Conservation (phyloP, 2,797 vertebrate genomes). For the Chelmon rostratus region DNA sequence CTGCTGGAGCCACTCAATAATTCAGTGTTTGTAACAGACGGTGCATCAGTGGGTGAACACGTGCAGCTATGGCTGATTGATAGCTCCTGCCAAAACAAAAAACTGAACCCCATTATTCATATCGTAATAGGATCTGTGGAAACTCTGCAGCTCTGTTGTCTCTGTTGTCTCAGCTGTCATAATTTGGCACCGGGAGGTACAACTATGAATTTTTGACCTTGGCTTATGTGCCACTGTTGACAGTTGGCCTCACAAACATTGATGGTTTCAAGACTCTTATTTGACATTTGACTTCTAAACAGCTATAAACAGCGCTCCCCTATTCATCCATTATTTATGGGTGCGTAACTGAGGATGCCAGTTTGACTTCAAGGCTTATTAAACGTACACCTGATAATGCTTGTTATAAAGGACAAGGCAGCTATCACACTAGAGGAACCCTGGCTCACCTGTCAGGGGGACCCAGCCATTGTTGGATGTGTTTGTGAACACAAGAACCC, state of each 20-base stretch:
- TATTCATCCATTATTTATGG: slow-evolving; percentile 79
- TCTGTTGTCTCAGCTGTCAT: slow-evolving; percentile 61
- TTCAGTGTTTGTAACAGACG: slow-evolving; percentile 90
- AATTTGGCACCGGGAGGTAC: slow-evolving; percentile 52
- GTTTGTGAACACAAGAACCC: slow-evolving; percentile 50
- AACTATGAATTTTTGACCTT: slow-evolving; percentile 50
- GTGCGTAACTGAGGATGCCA: slow-evolving; percentile 76
- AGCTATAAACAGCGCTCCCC: slow-evolving; percentile 56
- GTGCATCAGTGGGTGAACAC: slow-evolving; percentile 81
- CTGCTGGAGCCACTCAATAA: slow-evolving; percentile 83
- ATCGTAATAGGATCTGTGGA: slow-evolving; percentile 80
- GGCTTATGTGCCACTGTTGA: slow-evolving; percentile 36
- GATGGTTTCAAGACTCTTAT: slow-evolving; percentile 47
- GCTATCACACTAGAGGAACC: slow-evolving; percentile 66
- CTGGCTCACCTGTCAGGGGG: slow-evolving; percentile 75
- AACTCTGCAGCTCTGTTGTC: slow-evolving; percentile 61
- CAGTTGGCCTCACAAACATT: slow-evolving; percentile 51
- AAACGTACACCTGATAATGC: slow-evolving; percentile 80
- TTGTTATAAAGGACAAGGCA: slow-evolving; percentile 63
- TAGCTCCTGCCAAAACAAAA: slow-evolving; percentile 80
- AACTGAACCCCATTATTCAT: slow-evolving; percentile 76
- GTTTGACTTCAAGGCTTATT: slow-evolving; percentile 82
- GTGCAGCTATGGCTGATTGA: slow-evolving; percentile 72
- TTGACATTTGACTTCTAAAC: slow-evolving; percentile 61
- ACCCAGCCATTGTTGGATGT: slow-evolving; percentile 58